A percentile compares a stretch with the other conserved stretches of the same genome.
Conservation (phyloP, 2,888 invertebrate species). For the Globia sparganii region DNA sequence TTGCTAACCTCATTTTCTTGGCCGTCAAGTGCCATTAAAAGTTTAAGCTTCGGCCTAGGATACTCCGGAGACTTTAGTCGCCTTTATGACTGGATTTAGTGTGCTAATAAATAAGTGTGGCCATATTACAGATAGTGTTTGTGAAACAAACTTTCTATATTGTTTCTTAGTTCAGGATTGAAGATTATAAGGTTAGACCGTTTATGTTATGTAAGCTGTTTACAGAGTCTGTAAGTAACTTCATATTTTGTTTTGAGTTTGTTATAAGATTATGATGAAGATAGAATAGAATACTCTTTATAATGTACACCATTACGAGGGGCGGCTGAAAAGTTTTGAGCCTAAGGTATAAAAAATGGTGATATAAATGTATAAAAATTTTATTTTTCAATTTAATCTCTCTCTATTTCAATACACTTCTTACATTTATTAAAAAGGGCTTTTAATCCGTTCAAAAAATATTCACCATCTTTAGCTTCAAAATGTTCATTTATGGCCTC, state of each 20-base stretch:
- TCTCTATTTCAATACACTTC: too few species aligned
- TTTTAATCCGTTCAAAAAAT: too few species aligned
- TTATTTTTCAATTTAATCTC: too few species aligned
- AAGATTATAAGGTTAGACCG: slow-evolving; percentile 11
- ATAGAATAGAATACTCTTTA: too few species aligned
- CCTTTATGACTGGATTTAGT: slow-evolving; percentile 75
- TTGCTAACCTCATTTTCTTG: slow-evolving; percentile 79
- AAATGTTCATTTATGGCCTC: too few species aligned
- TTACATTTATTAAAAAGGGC: too few species aligned
- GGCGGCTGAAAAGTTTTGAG: too few species aligned
- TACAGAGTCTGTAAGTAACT: not conserved
- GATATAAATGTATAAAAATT: too few species aligned
- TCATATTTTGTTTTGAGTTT: not conserved
- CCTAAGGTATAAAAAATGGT: too few species aligned
- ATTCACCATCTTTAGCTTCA: too few species aligned
- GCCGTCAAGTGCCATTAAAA: slow-evolving; percentile 84
- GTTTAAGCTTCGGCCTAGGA: slow-evolving; percentile 77
- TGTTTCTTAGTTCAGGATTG: slow-evolving; percentile 53
- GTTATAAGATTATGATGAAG: too few species aligned
- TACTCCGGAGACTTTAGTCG: slow-evolving; percentile 66
- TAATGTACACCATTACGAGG: too few species aligned
- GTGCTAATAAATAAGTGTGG: slow-evolving; percentile 70
- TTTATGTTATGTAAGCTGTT: slow-evolving; percentile 4
- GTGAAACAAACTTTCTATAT: slow-evolving; percentile 58
- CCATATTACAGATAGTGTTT: slow-evolving; percentile 69